phyloP scores from a whole-genome alignment of 1,140 invertebrate species.

The Pachypsylla venusta region DNA sequence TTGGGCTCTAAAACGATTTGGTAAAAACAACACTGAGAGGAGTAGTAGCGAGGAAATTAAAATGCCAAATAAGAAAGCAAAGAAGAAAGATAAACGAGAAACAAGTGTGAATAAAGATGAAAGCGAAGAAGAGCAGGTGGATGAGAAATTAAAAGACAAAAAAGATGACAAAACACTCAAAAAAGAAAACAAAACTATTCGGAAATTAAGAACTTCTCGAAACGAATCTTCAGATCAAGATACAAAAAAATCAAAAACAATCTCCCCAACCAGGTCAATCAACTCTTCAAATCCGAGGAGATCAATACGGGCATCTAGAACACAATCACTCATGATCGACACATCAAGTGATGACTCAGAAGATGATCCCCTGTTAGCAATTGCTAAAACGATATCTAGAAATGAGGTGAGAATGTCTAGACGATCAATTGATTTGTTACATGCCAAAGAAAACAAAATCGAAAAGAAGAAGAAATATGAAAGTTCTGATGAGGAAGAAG shows the following conservation, averaged over 20 bases:
- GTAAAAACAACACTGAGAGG: background rate
- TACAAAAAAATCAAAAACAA: background rate
- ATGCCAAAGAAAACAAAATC: constrained; percentile 15
- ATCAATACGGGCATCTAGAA: background rate
- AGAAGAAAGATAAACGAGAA: background rate
- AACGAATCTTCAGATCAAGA: background rate
- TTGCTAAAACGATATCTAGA: constrained; percentile 8
- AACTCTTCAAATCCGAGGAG: background rate
- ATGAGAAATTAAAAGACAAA: constrained; percentile 14
- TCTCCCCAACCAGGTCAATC: background rate
- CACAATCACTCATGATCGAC: constrained; percentile 11
- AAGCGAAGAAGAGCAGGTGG: background rate
- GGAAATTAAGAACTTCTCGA: too few relatives aligned
- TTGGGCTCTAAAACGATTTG: too few relatives aligned
- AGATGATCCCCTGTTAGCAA: background rate
- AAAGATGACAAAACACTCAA: constrained; percentile 15
- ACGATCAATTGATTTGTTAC: constrained; percentile 5
- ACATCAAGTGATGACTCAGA: constrained; percentile 11
- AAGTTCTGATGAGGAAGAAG: constrained; percentile 16
- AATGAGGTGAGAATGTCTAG: constrained; percentile 11
- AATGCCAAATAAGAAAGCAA: constrained; percentile 12
- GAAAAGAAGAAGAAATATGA: constrained; percentile 11
- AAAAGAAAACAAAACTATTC: constrained; percentile 13
- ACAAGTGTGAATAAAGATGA: background rate
- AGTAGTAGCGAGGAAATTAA: constrained; percentile 7